Conservation (phyloP, 30 jellyfish, hydroid and myxozoan species). For the Sanderia malayensis region DNA sequence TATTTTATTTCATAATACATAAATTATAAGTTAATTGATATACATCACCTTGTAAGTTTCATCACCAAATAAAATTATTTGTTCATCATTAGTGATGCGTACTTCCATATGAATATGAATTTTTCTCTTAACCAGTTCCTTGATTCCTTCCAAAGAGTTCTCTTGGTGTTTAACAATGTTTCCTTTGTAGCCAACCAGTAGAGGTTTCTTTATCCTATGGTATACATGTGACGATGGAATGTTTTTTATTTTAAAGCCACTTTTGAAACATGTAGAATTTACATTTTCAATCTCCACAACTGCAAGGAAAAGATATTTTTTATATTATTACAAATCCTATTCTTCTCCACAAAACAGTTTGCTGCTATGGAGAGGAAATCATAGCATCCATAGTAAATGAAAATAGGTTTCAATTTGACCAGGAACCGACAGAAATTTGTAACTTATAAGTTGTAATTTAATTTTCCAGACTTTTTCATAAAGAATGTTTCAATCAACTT, state of each 20-base stretch:
- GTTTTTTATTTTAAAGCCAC: constrained; percentile 11
- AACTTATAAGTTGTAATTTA: no score
- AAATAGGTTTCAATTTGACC: no score
- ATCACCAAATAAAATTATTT: constrained; percentile 81
- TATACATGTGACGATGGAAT: constrained; percentile 72
- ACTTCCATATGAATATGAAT: constrained; percentile 91
- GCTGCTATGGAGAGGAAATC: no score
- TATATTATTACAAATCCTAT: no score
- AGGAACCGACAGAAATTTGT: no score
- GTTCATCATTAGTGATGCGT: constrained; percentile 70
- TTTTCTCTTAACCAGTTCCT: constrained; percentile 33
- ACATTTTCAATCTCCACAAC: neutral
- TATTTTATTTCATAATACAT: no score
- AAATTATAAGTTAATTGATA: no score
- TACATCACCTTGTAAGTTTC: constrained; percentile 48
- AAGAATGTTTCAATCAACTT: no score
- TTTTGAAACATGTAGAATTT: constrained; percentile 58
- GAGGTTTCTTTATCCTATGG: constrained; percentile 61
- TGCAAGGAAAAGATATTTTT: no score
- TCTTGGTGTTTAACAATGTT: constrained; percentile 69
- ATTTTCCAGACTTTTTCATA: no score
- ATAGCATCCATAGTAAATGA: no score
- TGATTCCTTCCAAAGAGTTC: constrained; percentile 84
- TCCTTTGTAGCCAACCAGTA: constrained; percentile 91
- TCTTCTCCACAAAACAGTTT: no score